A percentile compares a stretch with the other conserved stretches of the same genome.
Conservation (phyloP, 2,888 invertebrate species). For the Lysandra bellargus region DNA sequence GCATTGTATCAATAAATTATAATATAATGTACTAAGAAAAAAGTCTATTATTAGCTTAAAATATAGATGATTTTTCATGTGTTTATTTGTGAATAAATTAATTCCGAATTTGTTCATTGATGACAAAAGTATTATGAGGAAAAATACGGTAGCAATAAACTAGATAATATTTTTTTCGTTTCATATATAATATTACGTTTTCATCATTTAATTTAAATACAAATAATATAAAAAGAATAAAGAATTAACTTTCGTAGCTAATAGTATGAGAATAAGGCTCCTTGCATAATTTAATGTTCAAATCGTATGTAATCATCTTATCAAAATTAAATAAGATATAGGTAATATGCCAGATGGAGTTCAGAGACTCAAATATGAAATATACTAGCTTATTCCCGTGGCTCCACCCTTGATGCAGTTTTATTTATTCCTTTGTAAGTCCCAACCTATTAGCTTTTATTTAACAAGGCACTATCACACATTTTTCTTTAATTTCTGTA, state of each 20-base stretch:
- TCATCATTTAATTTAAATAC: neutral
- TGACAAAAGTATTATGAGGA: neutral
- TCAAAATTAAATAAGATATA: neutral
- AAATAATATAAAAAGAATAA: neutral
- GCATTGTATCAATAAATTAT: neutral
- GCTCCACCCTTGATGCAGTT: too few species aligned
- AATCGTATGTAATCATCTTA: neutral
- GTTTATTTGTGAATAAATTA: neutral
- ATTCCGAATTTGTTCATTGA: neutral
- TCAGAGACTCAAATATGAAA: too few species aligned
- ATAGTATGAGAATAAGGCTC: neutral
- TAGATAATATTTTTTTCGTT: neutral
- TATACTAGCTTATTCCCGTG: too few species aligned
- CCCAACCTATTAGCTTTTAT: too few species aligned
- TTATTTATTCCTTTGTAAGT: too few species aligned
- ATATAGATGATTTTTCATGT: neutral
- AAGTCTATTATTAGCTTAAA: neutral
- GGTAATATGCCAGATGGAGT: neutral
- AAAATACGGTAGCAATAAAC: neutral
- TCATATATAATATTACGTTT: too few species aligned
- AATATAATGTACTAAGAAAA: neutral
- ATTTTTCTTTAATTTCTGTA: neutral
- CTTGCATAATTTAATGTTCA: neutral
- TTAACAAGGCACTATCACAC: too few species aligned
- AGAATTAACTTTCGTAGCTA: neutral